These are phyloP conservation scores for Apocrypta bakeri DNA, from an alignment of 1,140 invertebrate genomes.

Conservation along the genomic window DNA sequence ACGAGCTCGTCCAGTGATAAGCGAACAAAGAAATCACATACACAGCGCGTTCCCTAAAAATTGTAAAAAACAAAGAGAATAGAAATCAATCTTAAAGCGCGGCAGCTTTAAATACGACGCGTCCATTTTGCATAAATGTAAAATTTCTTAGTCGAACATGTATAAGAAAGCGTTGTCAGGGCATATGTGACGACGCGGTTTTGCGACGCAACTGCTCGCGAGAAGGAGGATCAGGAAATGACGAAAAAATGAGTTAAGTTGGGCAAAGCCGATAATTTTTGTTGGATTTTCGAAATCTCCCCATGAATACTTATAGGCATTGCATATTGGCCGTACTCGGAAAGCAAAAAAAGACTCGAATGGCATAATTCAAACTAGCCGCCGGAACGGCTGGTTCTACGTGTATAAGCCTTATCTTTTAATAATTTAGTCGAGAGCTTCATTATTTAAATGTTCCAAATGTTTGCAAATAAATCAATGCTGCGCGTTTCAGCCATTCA, in stretches of 20 bases:
- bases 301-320: no score
- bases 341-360: no score
- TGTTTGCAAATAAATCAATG: neutral
- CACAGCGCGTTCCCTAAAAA: neutral
- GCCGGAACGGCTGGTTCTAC: no score
- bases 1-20: neutral
- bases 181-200: constrained; percentile 31
- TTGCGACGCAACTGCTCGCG: constrained; percentile 18
- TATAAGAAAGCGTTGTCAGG: constrained; percentile 22
- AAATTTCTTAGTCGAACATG: neutral
- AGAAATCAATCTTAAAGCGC: neutral
- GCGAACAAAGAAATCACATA: neutral
- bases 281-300: no score
- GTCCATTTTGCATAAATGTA: constrained; percentile 39
- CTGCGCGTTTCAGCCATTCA: neutral
- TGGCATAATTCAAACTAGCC: no score
- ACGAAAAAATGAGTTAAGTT: constrained; percentile 36
- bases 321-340: no score
- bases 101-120: neutral
- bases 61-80: neutral
- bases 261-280: constrained; percentile 34
- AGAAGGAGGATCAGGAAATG: constrained; percentile 31
- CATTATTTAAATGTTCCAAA: neutral
- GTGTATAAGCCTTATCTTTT: no score
- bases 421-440: no score